Evolutionary conservation across 2,888 invertebrate genomes (phyloP).

Genomic region (Tinea semifulvella): DNA sequence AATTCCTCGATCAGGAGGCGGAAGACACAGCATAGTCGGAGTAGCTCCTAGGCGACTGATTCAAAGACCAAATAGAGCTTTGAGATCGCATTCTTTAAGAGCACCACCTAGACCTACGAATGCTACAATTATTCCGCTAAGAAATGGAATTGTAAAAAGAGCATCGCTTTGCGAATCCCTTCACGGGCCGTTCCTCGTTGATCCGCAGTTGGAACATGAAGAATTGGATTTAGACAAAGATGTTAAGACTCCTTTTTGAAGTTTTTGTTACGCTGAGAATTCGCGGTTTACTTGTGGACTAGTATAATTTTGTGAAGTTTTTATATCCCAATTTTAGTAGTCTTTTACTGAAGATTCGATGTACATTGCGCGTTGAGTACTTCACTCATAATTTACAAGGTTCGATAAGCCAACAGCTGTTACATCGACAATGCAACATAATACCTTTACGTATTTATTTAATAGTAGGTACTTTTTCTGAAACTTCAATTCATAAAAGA

Average conservation of each 20-base stretch:
- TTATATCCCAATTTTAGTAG: no score
- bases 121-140: conserved; percentile 51
- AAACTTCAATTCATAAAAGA: no score
- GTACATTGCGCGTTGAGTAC: no score
- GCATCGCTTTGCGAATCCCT: conserved; percentile 41
- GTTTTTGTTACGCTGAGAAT: no score
- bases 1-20: conserved; percentile 60
- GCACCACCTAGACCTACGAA: conserved; percentile 36
- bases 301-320: no score
- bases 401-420: no score
- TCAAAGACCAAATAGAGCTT: conserved; percentile 31
- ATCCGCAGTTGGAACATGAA: background rate
- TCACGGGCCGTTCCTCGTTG: conserved; percentile 17
- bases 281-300: no score
- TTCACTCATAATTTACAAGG: no score
- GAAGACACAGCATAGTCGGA: conserved; percentile 49
- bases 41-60: conserved; percentile 47
- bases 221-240: conserved; percentile 26
- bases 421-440: no score
- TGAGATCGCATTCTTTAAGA: conserved; percentile 21
- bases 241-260: conserved; percentile 56
- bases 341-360: no score
- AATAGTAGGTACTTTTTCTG: no score
- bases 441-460: no score
- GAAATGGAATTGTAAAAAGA: conserved; percentile 44